Evolutionary conservation across 2,888 invertebrate genomes (phyloP).

Genomic region (Troides oblongomaculatus): DNA sequence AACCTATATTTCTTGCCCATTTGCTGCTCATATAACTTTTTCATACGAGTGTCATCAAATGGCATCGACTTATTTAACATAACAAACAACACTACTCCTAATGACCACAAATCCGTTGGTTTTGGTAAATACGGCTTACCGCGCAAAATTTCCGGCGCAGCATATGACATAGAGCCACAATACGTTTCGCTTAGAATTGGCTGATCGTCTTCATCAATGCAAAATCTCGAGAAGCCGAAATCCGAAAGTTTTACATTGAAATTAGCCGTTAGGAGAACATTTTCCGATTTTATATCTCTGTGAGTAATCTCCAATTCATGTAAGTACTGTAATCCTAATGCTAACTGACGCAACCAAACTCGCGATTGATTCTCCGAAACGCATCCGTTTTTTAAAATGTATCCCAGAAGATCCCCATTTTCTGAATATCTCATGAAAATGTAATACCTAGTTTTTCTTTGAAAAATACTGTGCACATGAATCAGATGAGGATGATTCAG

Average conservation of each 20-base stretch:
- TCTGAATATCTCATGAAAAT: constrained; percentile 89
- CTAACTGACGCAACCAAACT: constrained; percentile 86
- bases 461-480: constrained; percentile 88
- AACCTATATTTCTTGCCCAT: constrained; percentile 82
- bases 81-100: constrained; percentile 89
- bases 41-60: constrained; percentile 88
- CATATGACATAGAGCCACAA: constrained; percentile 93
- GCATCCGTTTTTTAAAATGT: constrained; percentile 83
- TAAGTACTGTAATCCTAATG: constrained; percentile 84
- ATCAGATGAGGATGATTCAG: constrained; percentile 90
- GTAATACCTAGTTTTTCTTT: constrained; percentile 85
- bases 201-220: constrained; percentile 59
- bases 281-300: constrained; percentile 91
- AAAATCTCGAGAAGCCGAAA: constrained; percentile 86
- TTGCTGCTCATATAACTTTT: constrained; percentile 83
- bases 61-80: constrained; percentile 92
- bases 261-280: constrained; percentile 84
- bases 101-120: constrained; percentile 89
- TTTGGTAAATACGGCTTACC: constrained; percentile 87
- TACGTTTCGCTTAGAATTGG: constrained; percentile 86
- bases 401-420: constrained; percentile 88
- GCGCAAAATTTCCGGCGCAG: constrained; percentile 90
- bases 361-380: constrained; percentile 84
- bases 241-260: constrained; percentile 90
- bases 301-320: constrained; percentile 88